Conservation (phyloP, 1,140 invertebrate genomes). For the Drosophila lacertosa region DNA sequence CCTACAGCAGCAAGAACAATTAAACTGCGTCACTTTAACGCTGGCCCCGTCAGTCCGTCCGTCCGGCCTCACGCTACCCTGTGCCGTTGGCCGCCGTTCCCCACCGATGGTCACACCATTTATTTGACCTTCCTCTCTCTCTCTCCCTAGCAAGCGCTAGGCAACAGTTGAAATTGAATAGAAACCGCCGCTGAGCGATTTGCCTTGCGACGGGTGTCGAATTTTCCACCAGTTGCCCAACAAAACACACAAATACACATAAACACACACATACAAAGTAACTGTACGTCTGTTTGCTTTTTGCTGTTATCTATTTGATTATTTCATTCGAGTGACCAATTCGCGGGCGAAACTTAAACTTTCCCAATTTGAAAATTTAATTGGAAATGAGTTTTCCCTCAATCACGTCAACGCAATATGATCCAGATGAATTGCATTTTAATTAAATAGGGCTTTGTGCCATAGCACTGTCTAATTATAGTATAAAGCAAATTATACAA, state of each 20-base stretch:
- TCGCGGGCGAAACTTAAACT: conserved; percentile 8
- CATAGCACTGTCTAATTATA: too few relatives aligned
- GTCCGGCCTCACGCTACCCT: not conserved
- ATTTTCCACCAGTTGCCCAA: conserved; percentile 37
- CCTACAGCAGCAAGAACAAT: conserved; percentile 8
- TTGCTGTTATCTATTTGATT: conserved; percentile 37
- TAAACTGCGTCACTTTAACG: conserved; percentile 29
- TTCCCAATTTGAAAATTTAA: conserved; percentile 20
- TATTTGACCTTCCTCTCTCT: conserved; percentile 6
- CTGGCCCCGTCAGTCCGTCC: not conserved
- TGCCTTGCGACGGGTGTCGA: conserved; percentile 31
- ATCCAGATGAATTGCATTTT: too few relatives aligned
- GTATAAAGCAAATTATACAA: too few relatives aligned
- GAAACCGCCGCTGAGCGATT: conserved; percentile 23
- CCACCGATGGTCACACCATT: conserved; percentile 8
- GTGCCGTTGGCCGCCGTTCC: not conserved
- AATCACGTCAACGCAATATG: not conserved
- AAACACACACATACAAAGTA: not conserved
- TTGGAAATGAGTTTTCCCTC: conserved; percentile 1
- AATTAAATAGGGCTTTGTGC: too few relatives aligned
- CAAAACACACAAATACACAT: conserved; percentile 1
- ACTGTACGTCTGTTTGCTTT: conserved; percentile 7
- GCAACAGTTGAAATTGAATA: conserved; percentile 35
- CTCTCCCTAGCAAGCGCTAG: not conserved
- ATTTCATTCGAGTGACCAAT: conserved; percentile 27